phyloP scores from a whole-genome alignment of 1,140 invertebrate species.

The Asobara japonica region DNA sequence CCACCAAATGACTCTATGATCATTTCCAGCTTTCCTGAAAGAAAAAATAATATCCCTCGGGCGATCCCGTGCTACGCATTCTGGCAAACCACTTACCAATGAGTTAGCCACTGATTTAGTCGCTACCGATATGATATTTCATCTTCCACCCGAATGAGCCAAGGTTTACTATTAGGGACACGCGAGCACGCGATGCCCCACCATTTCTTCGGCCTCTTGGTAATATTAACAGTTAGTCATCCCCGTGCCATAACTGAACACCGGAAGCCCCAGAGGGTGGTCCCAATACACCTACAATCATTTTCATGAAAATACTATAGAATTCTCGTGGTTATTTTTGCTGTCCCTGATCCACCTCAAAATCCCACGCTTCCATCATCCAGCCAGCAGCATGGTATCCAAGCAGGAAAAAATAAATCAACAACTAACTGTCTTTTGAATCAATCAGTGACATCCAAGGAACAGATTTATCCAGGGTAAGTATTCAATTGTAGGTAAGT shows the following conservation, averaged over 20 bases:
- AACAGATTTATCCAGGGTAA: too few species aligned
- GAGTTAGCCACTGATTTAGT: slow-evolving; percentile 30
- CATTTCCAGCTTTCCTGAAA: slow-evolving; percentile 2
- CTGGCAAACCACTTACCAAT: slow-evolving; percentile 25
- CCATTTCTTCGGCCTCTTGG: slow-evolving; percentile 16
- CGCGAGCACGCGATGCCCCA: slow-evolving; percentile 51
- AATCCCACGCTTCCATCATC: slow-evolving; percentile 12
- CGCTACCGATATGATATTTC: slow-evolving; percentile 58
- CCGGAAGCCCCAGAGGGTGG: slow-evolving; percentile 28
- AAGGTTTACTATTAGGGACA: slow-evolving; percentile 42
- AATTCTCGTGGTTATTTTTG: slow-evolving; percentile 1
- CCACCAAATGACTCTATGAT: slow-evolving; percentile 6
- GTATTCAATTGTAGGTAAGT: too few species aligned
- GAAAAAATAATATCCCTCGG: not conserved
- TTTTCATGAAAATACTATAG: not conserved
- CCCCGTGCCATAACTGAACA: slow-evolving; percentile 8
- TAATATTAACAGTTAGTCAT: slow-evolving; percentile 10
- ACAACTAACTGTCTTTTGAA: too few species aligned
- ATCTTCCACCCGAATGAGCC: slow-evolving; percentile 36
- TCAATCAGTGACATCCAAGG: too few species aligned
- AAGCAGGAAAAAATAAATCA: not conserved
- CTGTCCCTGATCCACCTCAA: not conserved
- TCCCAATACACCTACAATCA: slow-evolving; percentile 18
- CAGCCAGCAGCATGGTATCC: not conserved
- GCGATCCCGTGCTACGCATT: slow-evolving; percentile 18